A percentile compares a stretch with the other conserved stretches of the same genome.
Evolutionary conservation across 2,888 invertebrate species (phyloP).

Genomic region (Rhingia campestris): DNA sequence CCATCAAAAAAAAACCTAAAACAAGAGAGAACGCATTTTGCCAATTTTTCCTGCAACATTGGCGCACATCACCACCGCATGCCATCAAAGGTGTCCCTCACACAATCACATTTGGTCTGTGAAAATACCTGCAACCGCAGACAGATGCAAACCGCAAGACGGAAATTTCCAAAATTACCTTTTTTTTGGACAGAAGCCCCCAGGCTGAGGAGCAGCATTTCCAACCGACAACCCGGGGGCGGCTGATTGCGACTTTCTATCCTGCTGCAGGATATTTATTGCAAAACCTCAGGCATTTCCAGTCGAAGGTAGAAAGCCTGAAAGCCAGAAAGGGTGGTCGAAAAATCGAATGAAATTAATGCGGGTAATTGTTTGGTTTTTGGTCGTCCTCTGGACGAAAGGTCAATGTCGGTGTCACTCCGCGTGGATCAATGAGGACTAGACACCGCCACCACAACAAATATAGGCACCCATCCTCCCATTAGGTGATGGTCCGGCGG

Average conservation of each 20-base stretch:
- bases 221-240: constrained; percentile 7
- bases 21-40: constrained; percentile 61
- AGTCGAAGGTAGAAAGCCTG: constrained; percentile 5
- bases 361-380: constrained; percentile 72
- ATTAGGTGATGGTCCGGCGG: constrained; percentile 3
- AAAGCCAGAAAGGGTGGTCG: constrained; percentile 12
- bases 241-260: constrained; percentile 16
- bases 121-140: constrained; percentile 73
- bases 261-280: constrained; percentile 69
- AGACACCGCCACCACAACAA: constrained; percentile 65
- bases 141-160: constrained; percentile 73
- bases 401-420: constrained; percentile 68
- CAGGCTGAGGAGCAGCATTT: constrained; percentile 23
- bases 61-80: constrained; percentile 23
- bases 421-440: constrained; percentile 21
- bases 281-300: constrained; percentile 70
- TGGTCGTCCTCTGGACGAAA: constrained; percentile 35
- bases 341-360: constrained; percentile 74
- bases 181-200: constrained; percentile 33
- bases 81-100: constrained; percentile 8
- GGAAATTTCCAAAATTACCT: constrained; percentile 67
- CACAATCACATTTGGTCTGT: constrained; percentile 7
- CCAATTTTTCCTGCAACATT: constrained; percentile 52
- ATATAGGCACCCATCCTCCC: constrained; percentile 18
- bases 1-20: constrained; percentile 5